phyloP scores from a whole-genome alignment of 2,888 invertebrate genomes.

The Lepidonotus clava region DNA sequence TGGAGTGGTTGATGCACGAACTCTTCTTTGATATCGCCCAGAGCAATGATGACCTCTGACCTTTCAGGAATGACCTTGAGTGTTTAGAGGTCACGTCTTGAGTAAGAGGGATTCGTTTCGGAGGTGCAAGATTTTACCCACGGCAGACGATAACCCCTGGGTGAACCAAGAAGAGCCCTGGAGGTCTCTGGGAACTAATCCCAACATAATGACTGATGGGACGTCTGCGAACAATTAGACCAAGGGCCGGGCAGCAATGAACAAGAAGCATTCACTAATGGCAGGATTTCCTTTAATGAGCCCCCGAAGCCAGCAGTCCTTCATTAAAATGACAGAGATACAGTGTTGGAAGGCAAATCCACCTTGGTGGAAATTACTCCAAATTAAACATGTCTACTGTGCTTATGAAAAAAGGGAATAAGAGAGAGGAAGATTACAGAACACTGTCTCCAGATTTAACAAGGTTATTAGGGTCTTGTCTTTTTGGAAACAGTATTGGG shows the following conservation, averaged over 20 bases:
- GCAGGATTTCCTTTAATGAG: slow-evolving; percentile 35
- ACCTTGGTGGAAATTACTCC: background rate
- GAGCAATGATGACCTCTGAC: slow-evolving; percentile 2
- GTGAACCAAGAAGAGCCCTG: background rate
- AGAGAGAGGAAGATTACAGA: too few relatives aligned
- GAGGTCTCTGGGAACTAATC: background rate
- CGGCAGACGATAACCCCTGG: background rate
- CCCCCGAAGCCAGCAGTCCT: background rate
- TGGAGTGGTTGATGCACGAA: slow-evolving; percentile 30
- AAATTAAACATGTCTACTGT: too few relatives aligned
- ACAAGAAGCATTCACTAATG: slow-evolving; percentile 10
- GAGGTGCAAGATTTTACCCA: background rate
- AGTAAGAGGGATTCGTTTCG: slow-evolving; percentile 18
- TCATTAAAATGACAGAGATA: slow-evolving; percentile 20
- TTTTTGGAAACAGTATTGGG: too few relatives aligned
- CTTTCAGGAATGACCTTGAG: slow-evolving; percentile 16
- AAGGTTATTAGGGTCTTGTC: too few relatives aligned
- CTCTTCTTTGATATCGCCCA: slow-evolving; percentile 15
- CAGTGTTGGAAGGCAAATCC: background rate
- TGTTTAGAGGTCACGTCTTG: slow-evolving; percentile 5
- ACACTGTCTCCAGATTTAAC: too few relatives aligned
- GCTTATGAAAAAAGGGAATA: too few relatives aligned
- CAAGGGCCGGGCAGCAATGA: background rate
- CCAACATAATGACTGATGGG: background rate
- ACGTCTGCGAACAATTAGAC: background rate